Percentiles rank a stretch among this genome's conserved stretches.
These are phyloP conservation scores for Phaethon lepturus DNA, from an alignment of 2,113 vertebrate genomes.

Conservation along the genomic window DNA sequence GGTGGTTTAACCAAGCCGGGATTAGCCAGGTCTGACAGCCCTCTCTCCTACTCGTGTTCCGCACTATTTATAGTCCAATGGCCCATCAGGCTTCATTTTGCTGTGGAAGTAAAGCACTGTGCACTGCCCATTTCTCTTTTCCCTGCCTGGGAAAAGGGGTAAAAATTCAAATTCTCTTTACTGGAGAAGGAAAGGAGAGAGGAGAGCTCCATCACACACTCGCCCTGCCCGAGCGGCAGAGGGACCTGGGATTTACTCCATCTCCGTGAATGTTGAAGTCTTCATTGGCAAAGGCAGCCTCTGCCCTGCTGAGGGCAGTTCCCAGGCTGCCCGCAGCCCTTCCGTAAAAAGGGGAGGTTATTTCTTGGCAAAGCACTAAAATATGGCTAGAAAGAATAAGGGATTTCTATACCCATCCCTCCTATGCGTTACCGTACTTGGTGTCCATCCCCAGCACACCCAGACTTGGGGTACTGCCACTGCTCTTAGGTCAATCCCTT, in stretches of 20 bases:
- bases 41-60: not conserved
- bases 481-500: not conserved
- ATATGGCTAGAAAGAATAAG: not conserved
- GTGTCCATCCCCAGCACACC: not conserved
- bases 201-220: not conserved
- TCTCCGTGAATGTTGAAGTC: not conserved
- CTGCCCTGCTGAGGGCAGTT: not conserved
- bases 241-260: not conserved
- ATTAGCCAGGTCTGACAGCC: constrained; percentile 51
- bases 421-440: rapidly evolving
- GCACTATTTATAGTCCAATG: constrained; percentile 42
- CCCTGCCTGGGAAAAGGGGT: not conserved
- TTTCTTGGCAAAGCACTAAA: not conserved
- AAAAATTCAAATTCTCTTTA: not conserved
- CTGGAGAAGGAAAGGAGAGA: not conserved
- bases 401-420: not conserved
- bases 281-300: not conserved
- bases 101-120: not conserved
- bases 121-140: not conserved
- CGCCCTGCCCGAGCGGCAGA: rapidly evolving
- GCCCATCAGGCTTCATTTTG: not conserved
- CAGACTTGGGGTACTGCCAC: not conserved
- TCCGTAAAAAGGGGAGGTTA: not conserved
- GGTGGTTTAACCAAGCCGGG: not conserved
- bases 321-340: not conserved